Evolutionary conservation across 2,797 vertebrate species (phyloP), one percentile per base, ranked within the genome.

Genomic region (Lateolabrax maculatus): DNA sequence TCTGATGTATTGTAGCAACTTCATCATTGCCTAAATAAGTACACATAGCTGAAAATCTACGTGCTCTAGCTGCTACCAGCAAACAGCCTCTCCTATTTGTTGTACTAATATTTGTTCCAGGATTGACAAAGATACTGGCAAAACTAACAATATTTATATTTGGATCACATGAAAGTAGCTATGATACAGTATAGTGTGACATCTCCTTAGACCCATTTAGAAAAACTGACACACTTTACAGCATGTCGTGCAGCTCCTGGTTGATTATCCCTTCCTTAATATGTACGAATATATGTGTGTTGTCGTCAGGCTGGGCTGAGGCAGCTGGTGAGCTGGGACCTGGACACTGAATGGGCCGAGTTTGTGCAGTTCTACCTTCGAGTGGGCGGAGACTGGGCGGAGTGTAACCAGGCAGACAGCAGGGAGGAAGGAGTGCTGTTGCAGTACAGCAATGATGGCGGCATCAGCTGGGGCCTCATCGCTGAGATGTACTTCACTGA

Each of bases 401-500:
- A 97, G 1, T 99, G 98, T 88, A 99, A 99, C 93, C 96, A 95
- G 84, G 97, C 97, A 0, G 98, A 99, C 92, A 99, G 97, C 94
- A 94, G 98, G 77, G 98, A 99, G 86, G 98, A 99, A 87, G 97
- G 98, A 4, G 94, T 99, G 51, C 93, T 99, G 71, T 86, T 99
- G 64, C 98, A 99, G 86, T 99, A 98, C 93, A 99, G 98, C 87
- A 99, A 98, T 36, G 96, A 99, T 0, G 98, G 98, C 0, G 98
- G 98, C 29, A 99, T 99, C 90, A 98, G 94, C 93, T 99, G 98
- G 98, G 96, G 97, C 48, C 96, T 99, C 31, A 96, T 99, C 7
- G 97, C 98, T 15, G 98, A 99, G 94, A 98, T 99, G 98, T 99
- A 99, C 93, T 99, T 99, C 93, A 98, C 97, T n/a, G 98, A 99